Evolutionary conservation across 2,797 vertebrate genomes (phyloP).

Genomic region (Catamblyrhynchus diadema): DNA sequence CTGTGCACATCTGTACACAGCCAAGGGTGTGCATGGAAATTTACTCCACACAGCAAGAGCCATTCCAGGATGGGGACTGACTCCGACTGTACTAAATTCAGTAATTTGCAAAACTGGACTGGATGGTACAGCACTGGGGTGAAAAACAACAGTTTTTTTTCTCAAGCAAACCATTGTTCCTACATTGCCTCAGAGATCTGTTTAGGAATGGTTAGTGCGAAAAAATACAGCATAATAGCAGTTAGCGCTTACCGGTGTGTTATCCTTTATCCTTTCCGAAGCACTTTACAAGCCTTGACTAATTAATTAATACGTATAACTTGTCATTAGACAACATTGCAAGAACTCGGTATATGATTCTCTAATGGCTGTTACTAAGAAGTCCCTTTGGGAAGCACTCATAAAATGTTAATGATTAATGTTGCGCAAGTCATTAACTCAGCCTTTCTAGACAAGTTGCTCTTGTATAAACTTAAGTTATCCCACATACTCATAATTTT

Average conservation of each 20-base stretch:
- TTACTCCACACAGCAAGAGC: not conserved
- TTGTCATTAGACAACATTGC: not conserved
- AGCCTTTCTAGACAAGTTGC: not conserved
- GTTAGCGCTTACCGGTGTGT: not conserved
- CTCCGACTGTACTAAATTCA: not conserved
- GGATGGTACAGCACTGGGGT: not conserved
- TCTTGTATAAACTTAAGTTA: not conserved
- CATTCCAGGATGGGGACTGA: not conserved
- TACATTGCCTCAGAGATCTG: not conserved
- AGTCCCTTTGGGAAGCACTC: not conserved
- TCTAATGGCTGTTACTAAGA: not conserved
- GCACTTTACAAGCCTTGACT: not conserved
- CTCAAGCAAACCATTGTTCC: not conserved
- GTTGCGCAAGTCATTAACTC: not conserved
- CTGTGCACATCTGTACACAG: not conserved
- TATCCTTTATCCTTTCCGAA: not conserved
- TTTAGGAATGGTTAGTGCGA: not conserved
- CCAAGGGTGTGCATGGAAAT: no score
- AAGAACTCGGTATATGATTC: not conserved
- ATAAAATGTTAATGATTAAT: not conserved
- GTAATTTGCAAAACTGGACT: not conserved
- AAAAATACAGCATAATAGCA: not conserved
- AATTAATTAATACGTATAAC: slow-evolving; percentile 15
- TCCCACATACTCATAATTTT: not conserved
- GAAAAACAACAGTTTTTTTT: no score